Conservation (phyloP, 2,888 invertebrate genomes). For the Odiellus spinosus region DNA sequence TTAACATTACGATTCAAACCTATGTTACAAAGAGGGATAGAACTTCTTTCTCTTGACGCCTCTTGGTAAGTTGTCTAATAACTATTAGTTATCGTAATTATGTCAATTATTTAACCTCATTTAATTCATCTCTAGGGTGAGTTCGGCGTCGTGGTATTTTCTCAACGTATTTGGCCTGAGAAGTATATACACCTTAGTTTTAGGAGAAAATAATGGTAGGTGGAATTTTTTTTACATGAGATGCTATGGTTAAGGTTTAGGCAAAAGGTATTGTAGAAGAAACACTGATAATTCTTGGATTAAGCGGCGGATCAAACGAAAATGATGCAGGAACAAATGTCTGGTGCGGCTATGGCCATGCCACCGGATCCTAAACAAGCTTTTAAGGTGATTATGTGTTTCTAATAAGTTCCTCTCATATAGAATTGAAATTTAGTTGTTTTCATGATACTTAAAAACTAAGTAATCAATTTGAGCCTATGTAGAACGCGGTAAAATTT, state of each 20-base stretch:
- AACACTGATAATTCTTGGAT: too few relatives aligned
- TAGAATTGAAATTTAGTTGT: too few relatives aligned
- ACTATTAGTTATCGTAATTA: too few relatives aligned
- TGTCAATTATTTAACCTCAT: too few relatives aligned
- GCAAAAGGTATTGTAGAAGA: background rate
- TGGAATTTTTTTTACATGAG: too few relatives aligned
- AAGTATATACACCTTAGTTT: slow-evolving; percentile 87
- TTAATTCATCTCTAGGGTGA: slow-evolving; percentile 44
- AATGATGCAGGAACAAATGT: slow-evolving; percentile 96
- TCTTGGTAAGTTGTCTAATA: slow-evolving; percentile 49
- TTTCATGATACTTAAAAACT: too few relatives aligned
- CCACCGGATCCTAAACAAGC: slow-evolving; percentile 94
- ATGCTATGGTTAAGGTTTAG: background rate
- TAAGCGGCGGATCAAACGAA: slow-evolving; percentile 83
- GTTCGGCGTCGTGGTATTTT: slow-evolving; percentile 99
- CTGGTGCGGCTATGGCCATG: slow-evolving; percentile 91
- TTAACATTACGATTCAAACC: slow-evolving; percentile 94
- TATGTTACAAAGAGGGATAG: slow-evolving; percentile 96
- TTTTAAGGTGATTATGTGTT: slow-evolving; percentile 57
- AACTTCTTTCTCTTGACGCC: slow-evolving; percentile 84
- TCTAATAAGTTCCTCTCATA: too few relatives aligned
- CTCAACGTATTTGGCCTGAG: slow-evolving; percentile 95
- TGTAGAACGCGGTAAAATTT: too few relatives aligned
- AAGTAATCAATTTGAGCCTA: too few relatives aligned
- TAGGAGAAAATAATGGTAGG: slow-evolving; percentile 45